Conservation (phyloP, 2,888 invertebrate species). For the Tuta absoluta region DNA sequence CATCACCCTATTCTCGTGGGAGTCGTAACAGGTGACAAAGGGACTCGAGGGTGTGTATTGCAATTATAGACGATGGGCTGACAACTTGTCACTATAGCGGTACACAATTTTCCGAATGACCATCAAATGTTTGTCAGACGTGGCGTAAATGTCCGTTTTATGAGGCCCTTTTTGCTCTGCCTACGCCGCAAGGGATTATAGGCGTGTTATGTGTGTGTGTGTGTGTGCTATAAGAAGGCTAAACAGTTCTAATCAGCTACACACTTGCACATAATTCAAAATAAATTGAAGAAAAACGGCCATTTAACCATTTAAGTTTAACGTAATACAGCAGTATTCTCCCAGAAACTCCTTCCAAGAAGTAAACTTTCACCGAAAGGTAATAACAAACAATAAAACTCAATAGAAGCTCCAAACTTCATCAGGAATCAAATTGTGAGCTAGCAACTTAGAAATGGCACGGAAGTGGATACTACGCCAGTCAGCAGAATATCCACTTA, state of each 20-base stretch:
- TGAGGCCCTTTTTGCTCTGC: too few species aligned
- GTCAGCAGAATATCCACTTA: not conserved
- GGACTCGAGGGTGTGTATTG: too few species aligned
- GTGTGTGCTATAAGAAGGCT: too few species aligned
- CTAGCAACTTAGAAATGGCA: conserved; percentile 15
- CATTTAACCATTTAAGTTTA: not conserved
- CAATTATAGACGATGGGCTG: too few species aligned
- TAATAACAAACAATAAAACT: conserved; percentile 15
- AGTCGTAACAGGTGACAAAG: too few species aligned
- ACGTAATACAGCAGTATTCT: not conserved
- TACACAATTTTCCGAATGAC: too few species aligned
- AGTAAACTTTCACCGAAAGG: not conserved
- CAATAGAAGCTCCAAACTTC: conserved; percentile 5
- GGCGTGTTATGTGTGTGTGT: too few species aligned
- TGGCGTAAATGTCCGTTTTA: too few species aligned
- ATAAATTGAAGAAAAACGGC: not conserved
- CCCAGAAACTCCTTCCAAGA: conserved; percentile 1
- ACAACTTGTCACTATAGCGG: too few species aligned
- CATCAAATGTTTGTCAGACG: too few species aligned
- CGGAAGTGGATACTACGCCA: conserved; percentile 13
- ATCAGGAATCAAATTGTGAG: conserved; percentile 10
- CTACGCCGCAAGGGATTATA: too few species aligned
- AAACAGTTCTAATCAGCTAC: not conserved
- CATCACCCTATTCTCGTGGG: too few species aligned
- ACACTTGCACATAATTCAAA: not conserved